Evolutionary conservation across 1,140 invertebrate species (phyloP).

Genomic region (Drosophila truncata): DNA sequence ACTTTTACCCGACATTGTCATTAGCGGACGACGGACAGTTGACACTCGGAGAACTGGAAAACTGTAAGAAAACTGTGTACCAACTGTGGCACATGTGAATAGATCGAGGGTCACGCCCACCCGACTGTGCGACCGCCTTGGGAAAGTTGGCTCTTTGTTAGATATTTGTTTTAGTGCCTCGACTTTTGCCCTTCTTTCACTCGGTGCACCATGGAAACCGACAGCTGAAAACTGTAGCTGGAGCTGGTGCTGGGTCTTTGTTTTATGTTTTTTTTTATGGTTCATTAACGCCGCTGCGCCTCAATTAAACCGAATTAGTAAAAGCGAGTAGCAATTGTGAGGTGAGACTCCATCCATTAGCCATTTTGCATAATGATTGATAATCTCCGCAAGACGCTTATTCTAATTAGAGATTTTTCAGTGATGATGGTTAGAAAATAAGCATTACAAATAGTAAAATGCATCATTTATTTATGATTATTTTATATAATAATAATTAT

Average conservation of each 20-base stretch:
- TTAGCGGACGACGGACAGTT: conserved; percentile 21
- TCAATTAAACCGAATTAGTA: conserved; percentile 40
- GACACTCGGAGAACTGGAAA: conserved; percentile 41
- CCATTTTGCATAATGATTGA: conserved; percentile 42
- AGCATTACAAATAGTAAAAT: not conserved
- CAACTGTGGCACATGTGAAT: conserved; percentile 44
- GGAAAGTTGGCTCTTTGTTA: conserved; percentile 55
- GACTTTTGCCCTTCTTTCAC: conserved; percentile 40
- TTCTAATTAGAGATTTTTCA: conserved; percentile 12
- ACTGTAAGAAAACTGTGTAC: not conserved
- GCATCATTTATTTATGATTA: too few relatives aligned
- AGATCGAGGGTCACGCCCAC: conserved; percentile 50
- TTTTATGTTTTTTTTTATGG: conserved; percentile 17
- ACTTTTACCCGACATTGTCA: conserved; percentile 46
- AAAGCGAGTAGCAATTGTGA: conserved; percentile 28
- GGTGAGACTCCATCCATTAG: conserved; percentile 9
- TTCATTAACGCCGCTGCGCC: conserved; percentile 41
- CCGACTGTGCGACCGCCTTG: conserved; percentile 33
- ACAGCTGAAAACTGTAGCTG: conserved; percentile 5
- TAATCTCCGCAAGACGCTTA: conserved; percentile 1
- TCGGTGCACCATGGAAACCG: not conserved
- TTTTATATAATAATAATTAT: not conserved
- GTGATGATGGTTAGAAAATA: not conserved
- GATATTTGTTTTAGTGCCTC: conserved; percentile 14
- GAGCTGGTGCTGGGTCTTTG: conserved; percentile 28